Evolutionary conservation across 2,113 vertebrate species (phyloP).

Genomic region (Caranx ignobilis): DNA sequence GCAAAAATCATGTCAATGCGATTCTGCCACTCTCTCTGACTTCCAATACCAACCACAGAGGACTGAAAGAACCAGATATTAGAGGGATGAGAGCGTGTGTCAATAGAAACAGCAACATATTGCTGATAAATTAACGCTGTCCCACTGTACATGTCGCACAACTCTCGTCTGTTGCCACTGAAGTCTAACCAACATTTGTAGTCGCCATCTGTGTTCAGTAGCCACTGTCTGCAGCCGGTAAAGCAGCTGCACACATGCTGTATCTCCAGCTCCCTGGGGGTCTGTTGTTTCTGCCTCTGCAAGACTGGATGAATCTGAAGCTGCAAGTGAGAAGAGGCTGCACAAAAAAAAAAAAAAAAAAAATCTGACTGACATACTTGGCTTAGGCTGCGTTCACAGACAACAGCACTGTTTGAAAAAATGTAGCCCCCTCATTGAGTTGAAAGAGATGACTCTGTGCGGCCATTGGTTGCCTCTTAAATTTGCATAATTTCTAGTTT

Average conservation of each 20-base stretch:
- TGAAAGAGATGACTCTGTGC: not conserved
- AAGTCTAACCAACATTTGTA: slow-evolving; percentile 10
- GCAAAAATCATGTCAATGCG: not conserved
- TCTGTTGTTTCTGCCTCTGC: slow-evolving; percentile 13
- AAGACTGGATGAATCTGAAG: not conserved
- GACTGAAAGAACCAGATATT: not conserved
- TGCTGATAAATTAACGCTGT: not conserved
- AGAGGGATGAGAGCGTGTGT: too few relatives aligned
- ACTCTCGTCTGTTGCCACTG: not conserved
- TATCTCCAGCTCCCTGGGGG: not conserved
- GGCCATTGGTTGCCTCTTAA: not conserved
- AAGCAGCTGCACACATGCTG: slow-evolving; percentile 19
- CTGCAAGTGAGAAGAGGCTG: not conserved
- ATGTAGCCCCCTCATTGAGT: not conserved
- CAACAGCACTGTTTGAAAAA: not conserved
- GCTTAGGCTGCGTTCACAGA: not conserved
- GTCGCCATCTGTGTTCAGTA: slow-evolving; percentile 30
- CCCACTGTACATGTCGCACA: not conserved
- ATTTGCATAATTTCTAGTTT: not conserved
- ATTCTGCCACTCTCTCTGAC: not conserved
- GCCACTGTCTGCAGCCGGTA: slow-evolving; percentile 16
- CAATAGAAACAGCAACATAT: not conserved
- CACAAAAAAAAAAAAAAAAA: too few relatives aligned
- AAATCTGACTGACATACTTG: slow-evolving; percentile 1
- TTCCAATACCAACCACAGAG: not conserved